Base-by-base conservation (phyloP, 2,888 invertebrate species). In the Campoplex nolae region DNA sequence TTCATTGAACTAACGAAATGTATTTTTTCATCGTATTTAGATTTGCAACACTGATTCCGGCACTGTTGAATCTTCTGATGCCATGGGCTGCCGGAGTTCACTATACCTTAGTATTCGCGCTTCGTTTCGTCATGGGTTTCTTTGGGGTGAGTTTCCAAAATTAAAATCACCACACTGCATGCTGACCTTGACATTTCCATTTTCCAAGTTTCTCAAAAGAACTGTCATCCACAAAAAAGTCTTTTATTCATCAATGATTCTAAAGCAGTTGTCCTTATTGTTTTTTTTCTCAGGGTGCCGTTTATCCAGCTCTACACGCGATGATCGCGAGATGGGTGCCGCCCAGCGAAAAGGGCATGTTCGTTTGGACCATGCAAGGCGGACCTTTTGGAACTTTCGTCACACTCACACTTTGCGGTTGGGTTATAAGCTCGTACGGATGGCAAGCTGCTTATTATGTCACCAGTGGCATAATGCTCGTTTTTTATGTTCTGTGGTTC, bases 271-370 rank as follows among this genome's bases (percentile, higher is more conserved):
- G 3, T 38, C 1, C 28, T 77, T 38, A 13, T 67, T 23, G 23
- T 54, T 77, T 2, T 13, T 6, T 67, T 54, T 0, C 89, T 65
- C 76, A 94, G 97, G 97, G 96, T 18, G 95, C 96, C 68, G 94
- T 96, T 79, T 97, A 97, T 94, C 97, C 97, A n/a, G 95, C 96
- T 9, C 94, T 96, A 6, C 97, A 97, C 89, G 96, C 96, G 16
- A 94, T 97, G 90, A 96, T 97, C 32, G 97, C 97, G 1, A 95
- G 96, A 92, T 97, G 97, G 97, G 96, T 97, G 0, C 97, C 97
- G 6, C 97, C 97, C 4, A 96, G 96, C 42, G 97, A 97, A 92
- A 97, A 97, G 92, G 97, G 97, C 70, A 97, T 97, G 94, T 97
- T 97, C 91, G 95, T 97, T 0, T 96, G 97, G 90, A 96, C 97